Evolutionary conservation across 2,888 invertebrate genomes (phyloP), one percentile per base, ranked within the genome.

Genomic region (Synanthedon tipuliformis): DNA sequence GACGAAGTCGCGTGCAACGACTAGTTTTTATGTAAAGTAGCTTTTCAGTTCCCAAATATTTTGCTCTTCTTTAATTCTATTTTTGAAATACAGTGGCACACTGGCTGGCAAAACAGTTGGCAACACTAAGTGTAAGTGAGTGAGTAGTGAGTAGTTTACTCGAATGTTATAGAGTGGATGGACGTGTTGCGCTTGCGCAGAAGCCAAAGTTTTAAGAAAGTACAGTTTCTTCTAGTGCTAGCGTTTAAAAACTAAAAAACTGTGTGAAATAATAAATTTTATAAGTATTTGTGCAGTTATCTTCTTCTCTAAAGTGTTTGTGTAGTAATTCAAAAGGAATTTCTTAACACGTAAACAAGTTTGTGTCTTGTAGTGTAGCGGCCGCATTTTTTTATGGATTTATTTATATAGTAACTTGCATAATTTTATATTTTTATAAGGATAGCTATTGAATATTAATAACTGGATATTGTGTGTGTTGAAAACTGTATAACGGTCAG

Each of bases 381-480:
- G 55, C 61, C 66, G 63, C 34, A 34, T 34, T 66, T 69, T 64
- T 59, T 59, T 68, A 66, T 63, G 63, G 64, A 71, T 74, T 34
- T 34, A 34, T 34, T 73, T 76, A n/a, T n/a, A n/a, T n/a, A 69
- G 69, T 70, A 73, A 69, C 68, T 61, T 56, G 61, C 64, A 64
- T 65, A 66, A 67, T 61, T 61, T 64, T 62, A 61, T 63, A 59
- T 61, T 62, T 34, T 50, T 50, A 13, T 16, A 50, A 23, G 50
- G 16, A 50, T 27, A 50, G 5, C 3, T 49, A 49, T 18, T 23
- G 49, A 45, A 45, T n/a, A n/a, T 45, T 10, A 34, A 13, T 45
- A 11, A 45, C 13, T 34, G 13, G 11, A 13, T 45, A 16, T 5
- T 49, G 10, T 7, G 49, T 15, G 49, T 49, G 49, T 49, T 16